Evolutionary conservation across 2,797 vertebrate genomes (phyloP).

Genomic region (Euphonia xanthogaster): DNA sequence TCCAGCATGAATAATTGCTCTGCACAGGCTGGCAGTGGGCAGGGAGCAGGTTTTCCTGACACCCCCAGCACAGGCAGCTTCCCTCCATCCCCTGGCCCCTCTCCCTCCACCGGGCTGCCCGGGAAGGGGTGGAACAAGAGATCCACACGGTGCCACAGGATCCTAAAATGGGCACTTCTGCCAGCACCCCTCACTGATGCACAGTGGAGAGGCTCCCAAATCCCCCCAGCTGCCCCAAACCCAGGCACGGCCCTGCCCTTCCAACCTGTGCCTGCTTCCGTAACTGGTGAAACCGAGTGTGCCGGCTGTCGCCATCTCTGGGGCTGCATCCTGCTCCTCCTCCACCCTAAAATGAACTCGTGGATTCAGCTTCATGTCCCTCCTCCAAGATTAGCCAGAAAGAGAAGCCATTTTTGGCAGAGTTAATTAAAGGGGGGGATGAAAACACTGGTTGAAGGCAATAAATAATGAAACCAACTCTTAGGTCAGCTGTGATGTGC

Average conservation of each 20-base stretch:
- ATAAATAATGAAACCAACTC: not conserved
- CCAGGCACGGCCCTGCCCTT: not conserved
- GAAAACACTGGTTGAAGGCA: not conserved
- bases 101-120: accelerated
- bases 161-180: not conserved
- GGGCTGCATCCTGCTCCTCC: not conserved
- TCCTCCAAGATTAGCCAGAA: not conserved
- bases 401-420: not conserved
- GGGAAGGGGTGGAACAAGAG: not conserved
- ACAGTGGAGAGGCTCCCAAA: accelerated
- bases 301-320: not conserved
- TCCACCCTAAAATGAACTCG: not conserved
- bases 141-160: accelerated
- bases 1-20: slow-evolving; percentile 37
- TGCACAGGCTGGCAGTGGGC: not conserved
- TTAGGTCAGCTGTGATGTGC: not conserved
- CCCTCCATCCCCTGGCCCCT: not conserved
- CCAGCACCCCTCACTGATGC: not conserved
- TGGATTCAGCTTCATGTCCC: not conserved
- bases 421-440: not conserved
- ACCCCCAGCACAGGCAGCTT: not conserved
- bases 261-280: not conserved
- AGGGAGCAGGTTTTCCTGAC: slow-evolving; percentile 22
- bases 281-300: accelerated
- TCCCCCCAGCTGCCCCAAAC: not conserved